These are phyloP conservation scores for Ochropacha duplaris DNA, from an alignment of 2,888 invertebrate species.

Conservation along the genomic window DNA sequence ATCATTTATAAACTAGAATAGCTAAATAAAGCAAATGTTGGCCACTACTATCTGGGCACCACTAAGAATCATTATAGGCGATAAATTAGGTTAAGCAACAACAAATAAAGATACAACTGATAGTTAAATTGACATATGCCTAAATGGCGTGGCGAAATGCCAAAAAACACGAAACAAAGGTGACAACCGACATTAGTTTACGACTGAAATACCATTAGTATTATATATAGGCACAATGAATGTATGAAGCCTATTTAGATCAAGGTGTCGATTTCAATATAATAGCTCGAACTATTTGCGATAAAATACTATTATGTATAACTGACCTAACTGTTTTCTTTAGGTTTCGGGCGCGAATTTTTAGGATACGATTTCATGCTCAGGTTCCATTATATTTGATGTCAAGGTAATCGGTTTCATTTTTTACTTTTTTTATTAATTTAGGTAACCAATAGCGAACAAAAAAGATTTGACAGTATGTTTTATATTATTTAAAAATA, in stretches of 20 bases:
- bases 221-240: slow-evolving; percentile 32
- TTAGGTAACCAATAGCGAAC: no score
- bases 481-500: no score
- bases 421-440: no score
- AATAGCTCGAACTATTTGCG: slow-evolving; percentile 5
- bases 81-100: slow-evolving; percentile 5
- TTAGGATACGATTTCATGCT: neutral
- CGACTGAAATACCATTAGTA: slow-evolving; percentile 31
- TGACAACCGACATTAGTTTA: slow-evolving; percentile 38
- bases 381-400: neutral
- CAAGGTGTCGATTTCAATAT: slow-evolving; percentile 40
- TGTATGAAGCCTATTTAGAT: slow-evolving; percentile 36
- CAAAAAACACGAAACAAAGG: slow-evolving; percentile 49
- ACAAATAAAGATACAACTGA: slow-evolving; percentile 18
- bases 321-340: neutral
- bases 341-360: neutral
- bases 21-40: no score
- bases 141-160: slow-evolving; percentile 50
- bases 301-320: slow-evolving; percentile 10
- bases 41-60: no score
- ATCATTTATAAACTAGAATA: no score
- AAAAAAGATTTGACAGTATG: no score
- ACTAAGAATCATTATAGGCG: neutral
- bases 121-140: slow-evolving; percentile 47
- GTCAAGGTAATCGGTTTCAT: no score